Evolutionary conservation across 1,140 invertebrate genomes (phyloP), one percentile per base, ranked within the genome.

Genomic region (Drosophila sturtevanti): DNA sequence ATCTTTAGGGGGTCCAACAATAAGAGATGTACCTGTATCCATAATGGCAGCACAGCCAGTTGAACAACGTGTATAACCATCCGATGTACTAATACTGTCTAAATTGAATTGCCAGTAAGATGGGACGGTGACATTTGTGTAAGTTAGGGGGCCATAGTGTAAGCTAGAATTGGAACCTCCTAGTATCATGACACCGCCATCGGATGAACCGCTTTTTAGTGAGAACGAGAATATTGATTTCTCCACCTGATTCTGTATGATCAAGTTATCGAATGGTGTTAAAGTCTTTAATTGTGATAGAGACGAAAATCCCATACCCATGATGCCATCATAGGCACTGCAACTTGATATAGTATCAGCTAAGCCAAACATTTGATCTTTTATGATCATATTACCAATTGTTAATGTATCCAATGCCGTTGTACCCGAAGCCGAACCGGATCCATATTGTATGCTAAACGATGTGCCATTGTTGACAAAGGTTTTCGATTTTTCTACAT

Each of bases 221-320:
- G 98, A 99, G 92, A 99, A 99, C 55, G 98, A 98, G 92, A 99
- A 99, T 11, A 99, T 92, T 1, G 97, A 94, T 58, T 95, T 82
- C 3, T 93, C 85, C 5, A 99, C 93, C 1, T 97, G 91, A 7
- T 95, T 94, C 93, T 99, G 98, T 14, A 95, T 93, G n/a, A 98
- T 93, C 97, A 99, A 98, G 84, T 96, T 97, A 92, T 99, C 95
- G 92, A 99, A 99, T 10, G 98, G 96, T 0, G 98, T 98, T 14
- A 93, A 92, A 18, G 99, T 97, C 55, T 95, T 94, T 92, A 98
- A 97, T 78, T 97, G 97, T 38, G 98, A 94, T 87, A 99, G 99
- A 22, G 93, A 94, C 64, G 94, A 93, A 91, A 97, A 99, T 0
- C 94, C 98, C 95, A 99, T 95, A 74, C 98, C 98, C 51, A 99